Evolutionary conservation across 2,888 invertebrate species (phyloP).

Genomic region (Julus scanicus): DNA sequence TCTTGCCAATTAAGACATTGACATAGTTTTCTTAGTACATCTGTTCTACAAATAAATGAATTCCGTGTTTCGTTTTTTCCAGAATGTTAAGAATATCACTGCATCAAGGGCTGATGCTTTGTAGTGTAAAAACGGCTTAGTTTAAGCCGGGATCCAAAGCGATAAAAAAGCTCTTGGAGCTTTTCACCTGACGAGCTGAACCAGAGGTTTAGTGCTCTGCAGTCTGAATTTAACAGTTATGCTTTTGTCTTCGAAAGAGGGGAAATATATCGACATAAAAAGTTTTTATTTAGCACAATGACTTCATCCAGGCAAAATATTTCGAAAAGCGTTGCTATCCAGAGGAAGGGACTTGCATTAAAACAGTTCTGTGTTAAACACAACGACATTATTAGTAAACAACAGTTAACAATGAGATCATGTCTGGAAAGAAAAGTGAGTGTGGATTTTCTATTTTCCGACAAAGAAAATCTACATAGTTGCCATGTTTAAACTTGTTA

Average conservation of each 20-base stretch:
- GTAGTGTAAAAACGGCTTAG: no score
- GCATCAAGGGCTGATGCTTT: no score
- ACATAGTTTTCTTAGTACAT: no score
- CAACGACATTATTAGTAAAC: slow-evolving; percentile 20
- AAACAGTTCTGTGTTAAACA: slow-evolving; percentile 11
- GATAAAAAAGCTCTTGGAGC: no score
- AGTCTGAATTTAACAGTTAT: no score
- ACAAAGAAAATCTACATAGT: neutral
- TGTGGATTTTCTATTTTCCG: neutral
- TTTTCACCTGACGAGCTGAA: no score
- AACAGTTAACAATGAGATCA: neutral
- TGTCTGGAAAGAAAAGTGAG: neutral
- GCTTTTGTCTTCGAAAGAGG: neutral
- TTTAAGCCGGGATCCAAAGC: no score
- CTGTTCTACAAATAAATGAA: no score
- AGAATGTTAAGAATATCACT: no score
- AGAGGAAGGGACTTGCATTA: neutral
- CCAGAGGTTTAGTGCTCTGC: no score
- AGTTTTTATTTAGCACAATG: neutral
- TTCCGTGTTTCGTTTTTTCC: no score
- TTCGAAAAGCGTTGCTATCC: neutral
- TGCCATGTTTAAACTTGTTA: neutral
- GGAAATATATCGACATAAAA: neutral
- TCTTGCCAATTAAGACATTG: no score
- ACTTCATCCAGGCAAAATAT: neutral